Evolutionary conservation across 1,140 invertebrate genomes (phyloP), one percentile per base, ranked within the genome.

Genomic region (Akabosia matsudoensis): DNA sequence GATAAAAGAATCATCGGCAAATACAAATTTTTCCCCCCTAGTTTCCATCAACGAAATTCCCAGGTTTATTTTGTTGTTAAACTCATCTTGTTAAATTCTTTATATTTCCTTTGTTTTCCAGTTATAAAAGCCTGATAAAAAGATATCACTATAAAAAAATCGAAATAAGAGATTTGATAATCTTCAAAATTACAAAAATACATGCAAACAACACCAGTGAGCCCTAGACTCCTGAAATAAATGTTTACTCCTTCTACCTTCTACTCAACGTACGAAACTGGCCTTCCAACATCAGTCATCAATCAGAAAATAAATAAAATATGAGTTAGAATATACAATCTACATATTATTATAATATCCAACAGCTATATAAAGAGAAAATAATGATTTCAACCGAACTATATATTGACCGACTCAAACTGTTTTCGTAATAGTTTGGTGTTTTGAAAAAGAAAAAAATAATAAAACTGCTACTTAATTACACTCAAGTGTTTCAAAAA

Each of bases 381-480:
- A 61, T 13, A 61, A 45, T n/a, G n/a, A 45, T 45, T 45, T 18
- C 37, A n/a, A n/a, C 37, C 37, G 18, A 7, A 7, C 37, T 45
- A 45, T 45, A 45, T 61, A 61, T 61, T 61, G 54, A 61, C 54
- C n/a, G 54, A 24, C n/a, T 45, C 7, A 18, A 45, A 24, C 54
- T 61, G 26, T 61, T 7, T 61, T 61, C n/a, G 22, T 13, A 61
- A 61, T 61, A 61, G 54, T 61, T 61, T 24, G 7, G 26, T 4
- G 26, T 13, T 61, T 61, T 14, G 54, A 61, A 61, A 61, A 61
- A 24, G 54, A 13, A 24, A 61, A 61, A 61, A 61, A 61, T 61
- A 61, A 61, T n/a, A 61, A 61, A 13, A 61, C 54, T 45, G 26
- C 54, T 61, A 61, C 54, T 61, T 61, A 61, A 61, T 61, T 61